A percentile compares a stretch with the other conserved stretches of the same genome.
Conservation (phyloP, 2,797 vertebrate genomes). For the Oophaga sylvatica region DNA sequence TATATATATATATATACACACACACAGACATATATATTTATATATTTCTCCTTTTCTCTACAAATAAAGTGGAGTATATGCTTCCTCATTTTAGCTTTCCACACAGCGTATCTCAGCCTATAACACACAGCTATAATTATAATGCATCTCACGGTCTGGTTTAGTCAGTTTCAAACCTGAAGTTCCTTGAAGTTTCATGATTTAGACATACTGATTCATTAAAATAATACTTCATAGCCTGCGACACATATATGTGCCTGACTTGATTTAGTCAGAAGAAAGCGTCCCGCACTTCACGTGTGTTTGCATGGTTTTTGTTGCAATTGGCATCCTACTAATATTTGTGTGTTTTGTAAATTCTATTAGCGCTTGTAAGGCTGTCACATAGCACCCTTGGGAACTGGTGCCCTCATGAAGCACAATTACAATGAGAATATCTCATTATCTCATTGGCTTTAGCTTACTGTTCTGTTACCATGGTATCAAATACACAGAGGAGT, state of each 20-base stretch:
- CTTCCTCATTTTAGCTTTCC: background rate
- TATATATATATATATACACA: background rate
- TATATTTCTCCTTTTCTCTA: background rate
- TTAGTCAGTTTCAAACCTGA: slow-evolving; percentile 71
- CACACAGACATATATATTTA: background rate
- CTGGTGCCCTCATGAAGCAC: slow-evolving; percentile 80
- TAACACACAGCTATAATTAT: slow-evolving; percentile 69
- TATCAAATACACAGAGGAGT: slow-evolving; percentile 86
- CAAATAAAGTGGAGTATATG: background rate
- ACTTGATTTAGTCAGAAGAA: slow-evolving; percentile 63
- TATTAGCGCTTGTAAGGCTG: slow-evolving; percentile 79
- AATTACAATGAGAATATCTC: slow-evolving; percentile 86
- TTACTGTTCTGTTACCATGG: slow-evolving; percentile 84
- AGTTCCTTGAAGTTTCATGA: slow-evolving; percentile 78
- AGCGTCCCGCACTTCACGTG: slow-evolving; percentile 65
- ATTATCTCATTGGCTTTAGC: slow-evolving; percentile 85
- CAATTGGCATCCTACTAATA: slow-evolving; percentile 69
- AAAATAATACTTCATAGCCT: slow-evolving; percentile 62
- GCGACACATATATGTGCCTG: slow-evolving; percentile 46
- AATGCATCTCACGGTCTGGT: slow-evolving; percentile 72
- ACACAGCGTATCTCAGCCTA: background rate
- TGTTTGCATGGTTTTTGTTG: slow-evolving; percentile 70
- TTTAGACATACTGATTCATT: slow-evolving; percentile 68
- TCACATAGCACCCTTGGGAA: slow-evolving; percentile 81
- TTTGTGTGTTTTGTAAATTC: slow-evolving; percentile 76